Percentiles rank a stretch among this genome's conserved stretches.
These are phyloP conservation scores for Cataglyphis hispanica DNA, from an alignment of 1,140 invertebrate species.

Conservation along the genomic window DNA sequence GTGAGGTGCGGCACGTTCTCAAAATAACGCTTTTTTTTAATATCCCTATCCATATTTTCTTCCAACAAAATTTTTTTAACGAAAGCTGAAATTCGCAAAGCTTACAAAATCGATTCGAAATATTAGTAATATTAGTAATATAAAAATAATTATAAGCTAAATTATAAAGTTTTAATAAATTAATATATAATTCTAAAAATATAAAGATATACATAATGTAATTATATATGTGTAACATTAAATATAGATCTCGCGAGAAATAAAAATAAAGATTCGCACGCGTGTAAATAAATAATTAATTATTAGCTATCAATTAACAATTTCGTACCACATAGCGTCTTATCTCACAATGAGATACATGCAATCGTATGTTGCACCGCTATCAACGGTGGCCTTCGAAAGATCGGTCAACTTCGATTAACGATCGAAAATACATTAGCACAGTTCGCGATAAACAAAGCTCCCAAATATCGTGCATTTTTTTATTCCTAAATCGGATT, in stretches of 20 bases:
- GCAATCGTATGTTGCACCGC: constrained; percentile 6
- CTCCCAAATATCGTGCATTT: not conserved
- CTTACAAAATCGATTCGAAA: not conserved
- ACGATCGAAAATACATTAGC: constrained; percentile 10
- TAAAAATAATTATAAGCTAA: not conserved
- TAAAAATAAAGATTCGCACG: not conserved
- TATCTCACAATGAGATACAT: constrained; percentile 42
- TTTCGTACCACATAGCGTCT: not conserved
- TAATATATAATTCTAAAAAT: not conserved
- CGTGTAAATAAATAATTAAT: constrained; percentile 15
- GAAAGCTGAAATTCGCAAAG: not conserved
- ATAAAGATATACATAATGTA: too few species aligned
- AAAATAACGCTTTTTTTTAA: constrained; percentile 32
- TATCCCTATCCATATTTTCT: not conserved
- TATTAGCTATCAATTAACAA: constrained; percentile 2
- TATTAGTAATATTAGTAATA: too few species aligned
- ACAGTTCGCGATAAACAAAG: not conserved
- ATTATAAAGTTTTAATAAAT: not conserved
- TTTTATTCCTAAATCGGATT: not conserved
- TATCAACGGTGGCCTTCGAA: not conserved
- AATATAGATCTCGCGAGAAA: not conserved
- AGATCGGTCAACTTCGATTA: not conserved
- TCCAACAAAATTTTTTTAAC: not conserved
- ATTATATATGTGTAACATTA: not conserved
- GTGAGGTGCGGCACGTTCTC: constrained; percentile 37